Evolutionary conservation across 2,113 vertebrate genomes (phyloP).

Genomic region (Chunga burmeisteri): DNA sequence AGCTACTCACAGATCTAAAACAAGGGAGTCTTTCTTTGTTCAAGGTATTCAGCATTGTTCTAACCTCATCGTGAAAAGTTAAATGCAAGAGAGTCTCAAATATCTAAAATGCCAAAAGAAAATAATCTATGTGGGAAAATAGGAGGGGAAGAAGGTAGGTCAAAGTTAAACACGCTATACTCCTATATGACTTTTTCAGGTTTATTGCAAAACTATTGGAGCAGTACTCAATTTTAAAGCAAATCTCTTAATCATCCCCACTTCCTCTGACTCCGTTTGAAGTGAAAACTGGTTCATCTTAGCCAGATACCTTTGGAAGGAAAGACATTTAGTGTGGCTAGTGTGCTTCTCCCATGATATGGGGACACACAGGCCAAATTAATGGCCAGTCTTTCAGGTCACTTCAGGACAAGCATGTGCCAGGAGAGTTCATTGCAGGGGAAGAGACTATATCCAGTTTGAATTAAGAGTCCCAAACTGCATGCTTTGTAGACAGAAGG

Average conservation of each 20-base stretch:
- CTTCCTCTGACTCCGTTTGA: background rate
- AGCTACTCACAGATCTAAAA: background rate
- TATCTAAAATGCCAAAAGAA: background rate
- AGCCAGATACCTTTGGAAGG: background rate
- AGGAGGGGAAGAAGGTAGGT: background rate
- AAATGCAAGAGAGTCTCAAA: background rate
- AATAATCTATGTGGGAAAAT: background rate
- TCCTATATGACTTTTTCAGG: background rate
- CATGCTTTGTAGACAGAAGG: constrained; percentile 30
- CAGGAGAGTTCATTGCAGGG: background rate
- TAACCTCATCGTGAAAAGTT: background rate
- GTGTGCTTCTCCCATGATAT: background rate
- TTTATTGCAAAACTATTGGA: background rate
- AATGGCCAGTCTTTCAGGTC: background rate
- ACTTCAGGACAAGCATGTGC: background rate
- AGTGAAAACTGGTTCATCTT: background rate
- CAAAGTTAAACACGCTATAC: background rate
- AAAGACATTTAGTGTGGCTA: background rate
- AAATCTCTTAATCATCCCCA: background rate
- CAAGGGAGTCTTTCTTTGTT: background rate
- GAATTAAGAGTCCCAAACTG: background rate
- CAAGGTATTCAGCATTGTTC: background rate
- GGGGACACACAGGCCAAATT: background rate
- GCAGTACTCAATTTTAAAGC: background rate
- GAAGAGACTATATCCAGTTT: background rate